phyloP scores from a whole-genome alignment of 2,888 invertebrate genomes.

The Watsonalla binaria region DNA sequence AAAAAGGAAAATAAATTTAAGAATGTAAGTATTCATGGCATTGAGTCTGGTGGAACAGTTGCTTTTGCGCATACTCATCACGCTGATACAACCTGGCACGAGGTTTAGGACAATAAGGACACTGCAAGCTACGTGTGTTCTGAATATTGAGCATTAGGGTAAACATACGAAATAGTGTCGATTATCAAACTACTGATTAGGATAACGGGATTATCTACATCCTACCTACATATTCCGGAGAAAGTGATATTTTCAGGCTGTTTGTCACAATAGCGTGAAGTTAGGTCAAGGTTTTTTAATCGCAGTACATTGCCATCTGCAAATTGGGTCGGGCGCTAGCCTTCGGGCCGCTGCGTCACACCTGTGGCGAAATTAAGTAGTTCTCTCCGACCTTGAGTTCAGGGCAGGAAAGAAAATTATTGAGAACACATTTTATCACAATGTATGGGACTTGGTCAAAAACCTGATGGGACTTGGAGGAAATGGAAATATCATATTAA shows the following conservation, averaged over 20 bases:
- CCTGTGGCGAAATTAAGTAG: slow-evolving; percentile 10
- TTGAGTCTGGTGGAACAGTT: too few relatives aligned
- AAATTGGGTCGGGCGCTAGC: slow-evolving; percentile 34
- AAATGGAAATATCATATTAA: too few relatives aligned
- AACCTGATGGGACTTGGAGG: too few relatives aligned
- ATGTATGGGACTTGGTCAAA: too few relatives aligned
- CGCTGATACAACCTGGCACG: too few relatives aligned
- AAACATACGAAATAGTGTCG: not conserved
- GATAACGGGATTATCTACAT: too few relatives aligned
- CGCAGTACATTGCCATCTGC: slow-evolving; percentile 25
- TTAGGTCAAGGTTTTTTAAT: slow-evolving; percentile 35
- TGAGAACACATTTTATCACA: not conserved
- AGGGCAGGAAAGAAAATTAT: not conserved
- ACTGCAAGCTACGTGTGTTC: too few relatives aligned
- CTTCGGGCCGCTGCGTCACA: slow-evolving; percentile 21
- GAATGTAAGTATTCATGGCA: too few relatives aligned
- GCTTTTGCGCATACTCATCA: too few relatives aligned
- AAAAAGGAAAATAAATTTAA: too few relatives aligned
- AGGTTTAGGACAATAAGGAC: too few relatives aligned
- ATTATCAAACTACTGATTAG: not conserved
- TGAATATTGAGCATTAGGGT: too few relatives aligned
- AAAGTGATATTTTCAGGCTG: slow-evolving; percentile 13
- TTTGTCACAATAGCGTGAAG: slow-evolving; percentile 14
- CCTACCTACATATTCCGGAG: not conserved
- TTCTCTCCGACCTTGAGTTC: not conserved